Conservation (phyloP, 2,113 vertebrate species). For the Vidua macroura region DNA sequence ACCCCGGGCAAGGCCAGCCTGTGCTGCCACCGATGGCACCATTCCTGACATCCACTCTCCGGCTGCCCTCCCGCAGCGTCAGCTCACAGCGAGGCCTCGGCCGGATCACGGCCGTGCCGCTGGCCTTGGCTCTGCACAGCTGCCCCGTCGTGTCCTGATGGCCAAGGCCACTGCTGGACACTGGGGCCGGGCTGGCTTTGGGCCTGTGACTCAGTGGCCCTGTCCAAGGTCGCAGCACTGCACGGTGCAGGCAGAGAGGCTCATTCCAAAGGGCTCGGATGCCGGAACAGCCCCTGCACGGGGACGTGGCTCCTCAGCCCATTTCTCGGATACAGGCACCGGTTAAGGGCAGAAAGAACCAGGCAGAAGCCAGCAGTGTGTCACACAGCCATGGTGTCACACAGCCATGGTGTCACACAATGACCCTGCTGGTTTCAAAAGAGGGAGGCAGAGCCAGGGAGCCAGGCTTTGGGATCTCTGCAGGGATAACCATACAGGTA, state of each 20-base stretch:
- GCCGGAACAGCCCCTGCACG: accelerated
- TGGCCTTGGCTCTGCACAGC: background rate
- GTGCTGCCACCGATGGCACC: background rate
- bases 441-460: background rate
- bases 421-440: accelerated
- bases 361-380: background rate
- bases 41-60: background rate
- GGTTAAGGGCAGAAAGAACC: accelerated
- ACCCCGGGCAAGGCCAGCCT: background rate
- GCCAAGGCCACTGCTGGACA: background rate
- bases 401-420: accelerated
- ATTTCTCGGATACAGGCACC: background rate
- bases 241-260: accelerated
- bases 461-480: background rate
- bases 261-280: accelerated
- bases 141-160: accelerated
- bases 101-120: accelerated
- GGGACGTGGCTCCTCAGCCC: background rate
- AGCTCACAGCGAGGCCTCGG: background rate
- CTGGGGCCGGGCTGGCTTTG: accelerated
- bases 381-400: accelerated
- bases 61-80: background rate
- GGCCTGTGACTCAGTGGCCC: background rate
- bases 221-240: accelerated
- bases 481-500: background rate